Conservation (phyloP, 2,113 vertebrate species). For the Sorex araneus region DNA sequence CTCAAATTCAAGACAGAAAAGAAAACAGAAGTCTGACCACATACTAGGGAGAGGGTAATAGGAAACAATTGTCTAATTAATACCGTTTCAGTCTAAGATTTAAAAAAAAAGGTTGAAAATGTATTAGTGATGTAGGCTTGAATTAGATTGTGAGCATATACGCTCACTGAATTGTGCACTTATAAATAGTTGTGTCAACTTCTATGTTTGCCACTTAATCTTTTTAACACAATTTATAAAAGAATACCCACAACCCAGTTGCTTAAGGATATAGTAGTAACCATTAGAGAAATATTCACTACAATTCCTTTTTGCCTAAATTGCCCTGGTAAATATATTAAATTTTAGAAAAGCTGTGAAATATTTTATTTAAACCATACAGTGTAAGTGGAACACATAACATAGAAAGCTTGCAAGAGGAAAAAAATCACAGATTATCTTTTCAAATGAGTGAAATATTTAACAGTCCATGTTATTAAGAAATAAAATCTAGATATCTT, state of each 20-base stretch:
- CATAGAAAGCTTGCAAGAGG: constrained; percentile 17
- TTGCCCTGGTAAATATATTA: constrained; percentile 6
- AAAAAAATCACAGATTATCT: constrained; percentile 68
- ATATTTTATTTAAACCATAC: not conserved
- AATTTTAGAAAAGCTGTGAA: constrained; percentile 42
- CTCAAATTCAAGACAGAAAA: not conserved
- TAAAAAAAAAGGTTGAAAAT: not conserved
- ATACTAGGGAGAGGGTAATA: not conserved
- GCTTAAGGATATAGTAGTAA: not conserved
- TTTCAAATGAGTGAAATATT: constrained; percentile 56
- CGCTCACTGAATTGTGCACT: not conserved
- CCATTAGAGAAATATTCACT: not conserved
- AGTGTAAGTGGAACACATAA: not conserved
- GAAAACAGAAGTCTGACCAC: not conserved
- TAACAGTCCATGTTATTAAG: constrained; percentile 48
- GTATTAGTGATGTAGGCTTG: not conserved
- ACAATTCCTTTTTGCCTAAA: not conserved
- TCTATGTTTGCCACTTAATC: not conserved
- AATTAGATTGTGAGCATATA: not conserved
- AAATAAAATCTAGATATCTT: not conserved
- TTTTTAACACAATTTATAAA: not conserved
- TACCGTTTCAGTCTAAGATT: not conserved
- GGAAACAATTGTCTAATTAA: not conserved
- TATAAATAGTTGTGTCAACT: not conserved
- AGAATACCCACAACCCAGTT: not conserved